Evolutionary conservation across 2,888 invertebrate species (phyloP), one percentile per base, ranked within the genome.

Genomic region (Leptinotarsa tumamoca): DNA sequence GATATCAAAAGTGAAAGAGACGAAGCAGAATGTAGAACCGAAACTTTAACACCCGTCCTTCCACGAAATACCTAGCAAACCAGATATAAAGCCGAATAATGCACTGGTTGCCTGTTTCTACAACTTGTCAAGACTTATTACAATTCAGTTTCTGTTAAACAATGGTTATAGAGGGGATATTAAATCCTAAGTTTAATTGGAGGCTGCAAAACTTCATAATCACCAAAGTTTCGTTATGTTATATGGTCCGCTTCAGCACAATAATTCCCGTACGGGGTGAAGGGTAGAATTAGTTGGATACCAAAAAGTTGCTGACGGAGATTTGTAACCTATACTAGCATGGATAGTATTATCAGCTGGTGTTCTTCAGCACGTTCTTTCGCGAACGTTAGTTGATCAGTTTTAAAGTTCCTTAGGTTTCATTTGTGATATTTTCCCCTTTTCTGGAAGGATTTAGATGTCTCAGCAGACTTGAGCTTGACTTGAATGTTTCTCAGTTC

Each of bases 161-260:
- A 78, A 78, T 78, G 71, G 69, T 73, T 63, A 63, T 63, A 33
- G 63, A 43, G 63, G 58, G 63, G 63, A 33, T 63, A 63, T 63
- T 63, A 63, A 63, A 63, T 49, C 66, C 61, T 58, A 76, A 78
- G 78, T 78, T 78, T 71, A 78, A 78, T 76, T 78, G 73, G 74
- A 78, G 68, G 69, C 70, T 67, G 74, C 66, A 54, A 73, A 77
- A 75, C 79, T 79, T 77, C 79, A 77, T 79, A 79, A 79, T 79
- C 72, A 75, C 79, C 69, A 67, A 79, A 79, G 77, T 79, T 79
- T 77, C 72, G 67, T 74, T 73, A 72, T 75, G 73, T 75, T 79
- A 79, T 76, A 72, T 75, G 68, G 74, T 69, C 72, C 68, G 72
- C 51, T 75, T 73, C 70, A 79, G 71, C 73, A 73, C 73, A 18